Conservation (phyloP, 2,797 vertebrate species). For the Falco columbarius region DNA sequence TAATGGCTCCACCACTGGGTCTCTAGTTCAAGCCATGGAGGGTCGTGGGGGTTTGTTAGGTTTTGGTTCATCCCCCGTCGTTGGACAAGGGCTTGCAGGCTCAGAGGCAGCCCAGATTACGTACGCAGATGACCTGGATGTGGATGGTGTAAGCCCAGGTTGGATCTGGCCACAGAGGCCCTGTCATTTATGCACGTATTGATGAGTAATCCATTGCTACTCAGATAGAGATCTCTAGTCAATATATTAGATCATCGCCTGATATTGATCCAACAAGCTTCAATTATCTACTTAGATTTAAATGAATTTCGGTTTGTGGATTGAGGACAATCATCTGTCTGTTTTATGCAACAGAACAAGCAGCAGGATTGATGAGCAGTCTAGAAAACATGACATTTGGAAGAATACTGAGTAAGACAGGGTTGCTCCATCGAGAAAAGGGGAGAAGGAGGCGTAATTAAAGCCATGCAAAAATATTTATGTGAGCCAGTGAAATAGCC, state of each 20-base stretch:
- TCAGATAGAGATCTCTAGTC: constrained; percentile 9
- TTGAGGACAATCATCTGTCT: constrained; percentile 1
- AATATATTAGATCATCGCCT: constrained; percentile 33
- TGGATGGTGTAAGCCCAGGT: neutral
- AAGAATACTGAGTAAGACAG: neutral
- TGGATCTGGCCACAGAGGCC: neutral
- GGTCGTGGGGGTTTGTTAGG: neutral
- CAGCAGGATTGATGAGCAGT: neutral
- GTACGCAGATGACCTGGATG: neutral
- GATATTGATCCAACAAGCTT: constrained; percentile 44
- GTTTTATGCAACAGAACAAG: constrained; percentile 4
- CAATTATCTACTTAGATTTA: constrained; percentile 52
- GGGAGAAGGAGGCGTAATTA: neutral
- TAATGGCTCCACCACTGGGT: neutral
- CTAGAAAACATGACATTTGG: neutral
- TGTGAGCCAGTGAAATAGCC: neutral
- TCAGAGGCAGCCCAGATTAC: neutral
- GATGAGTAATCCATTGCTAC: constrained; percentile 13
- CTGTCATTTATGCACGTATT: neutral
- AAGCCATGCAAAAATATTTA: neutral
- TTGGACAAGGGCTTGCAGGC: neutral
- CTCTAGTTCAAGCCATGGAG: neutral
- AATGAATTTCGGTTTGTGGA: neutral
- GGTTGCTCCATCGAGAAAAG: neutral
- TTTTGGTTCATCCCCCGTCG: neutral